phyloP scores from a whole-genome alignment of 1,140 invertebrate species.

The Archegozetes longisetosus region DNA sequence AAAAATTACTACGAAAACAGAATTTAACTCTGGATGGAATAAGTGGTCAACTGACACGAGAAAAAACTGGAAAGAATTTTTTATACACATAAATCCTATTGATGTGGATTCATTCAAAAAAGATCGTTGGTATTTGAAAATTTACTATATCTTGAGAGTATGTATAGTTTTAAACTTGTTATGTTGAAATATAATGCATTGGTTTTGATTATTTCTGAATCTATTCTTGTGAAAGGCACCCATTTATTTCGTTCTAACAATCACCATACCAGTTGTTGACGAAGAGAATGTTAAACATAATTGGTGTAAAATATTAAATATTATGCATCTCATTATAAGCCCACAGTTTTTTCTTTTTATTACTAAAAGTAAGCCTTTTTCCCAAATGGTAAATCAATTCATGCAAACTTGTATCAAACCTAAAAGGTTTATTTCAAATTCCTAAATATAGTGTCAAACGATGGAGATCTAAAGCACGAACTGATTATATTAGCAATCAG shows the following conservation, averaged over 20 bases:
- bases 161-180: too few species aligned
- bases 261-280: constrained; percentile 44
- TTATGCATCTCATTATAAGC: constrained; percentile 37
- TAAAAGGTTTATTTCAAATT: not conserved
- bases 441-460: not conserved
- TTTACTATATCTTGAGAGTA: too few species aligned
- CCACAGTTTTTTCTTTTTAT: constrained; percentile 29
- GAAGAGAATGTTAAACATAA: constrained; percentile 35
- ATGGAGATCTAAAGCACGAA: not conserved
- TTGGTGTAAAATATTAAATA: constrained; percentile 42
- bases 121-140: constrained; percentile 27
- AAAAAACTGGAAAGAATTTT: constrained; percentile 35
- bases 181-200: too few species aligned
- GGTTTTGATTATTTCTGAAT: too few species aligned
- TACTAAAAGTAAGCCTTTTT: not conserved
- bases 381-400: too few species aligned
- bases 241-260: constrained; percentile 36
- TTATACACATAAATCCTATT: constrained; percentile 38
- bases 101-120: constrained; percentile 35
- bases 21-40: too few species aligned
- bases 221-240: constrained; percentile 27
- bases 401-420: not conserved
- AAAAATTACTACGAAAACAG: too few species aligned
- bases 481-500: not conserved
- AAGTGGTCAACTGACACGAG: too few species aligned